Conservation (phyloP, 2,113 vertebrate species). For the Odocoileus hemionus region DNA sequence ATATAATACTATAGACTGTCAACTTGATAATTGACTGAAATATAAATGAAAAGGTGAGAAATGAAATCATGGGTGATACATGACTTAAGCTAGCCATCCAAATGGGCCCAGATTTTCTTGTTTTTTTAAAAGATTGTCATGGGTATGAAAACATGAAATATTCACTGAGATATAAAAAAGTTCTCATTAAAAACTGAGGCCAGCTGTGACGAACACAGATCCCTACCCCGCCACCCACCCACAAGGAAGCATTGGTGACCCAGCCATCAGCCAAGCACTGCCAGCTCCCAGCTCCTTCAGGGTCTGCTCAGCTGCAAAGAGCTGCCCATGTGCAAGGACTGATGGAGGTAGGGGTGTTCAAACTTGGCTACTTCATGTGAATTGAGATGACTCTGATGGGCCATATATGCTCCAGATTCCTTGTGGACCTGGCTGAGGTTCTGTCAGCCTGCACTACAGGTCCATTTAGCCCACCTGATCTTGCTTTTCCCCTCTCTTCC, state of each 20-base stretch:
- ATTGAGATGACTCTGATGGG: neutral
- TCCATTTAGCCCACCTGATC: neutral
- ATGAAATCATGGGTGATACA: neutral
- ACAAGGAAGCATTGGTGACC: neutral
- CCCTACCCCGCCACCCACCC: neutral
- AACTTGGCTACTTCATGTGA: neutral
- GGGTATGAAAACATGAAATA: neutral
- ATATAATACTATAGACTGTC: neutral
- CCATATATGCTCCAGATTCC: neutral
- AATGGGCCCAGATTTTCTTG: neutral
- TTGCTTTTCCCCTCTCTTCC: neutral
- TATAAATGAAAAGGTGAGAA: neutral
- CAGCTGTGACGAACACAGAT: neutral
- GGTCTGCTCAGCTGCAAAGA: neutral
- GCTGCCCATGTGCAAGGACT: neutral
- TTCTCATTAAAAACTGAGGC: neutral
- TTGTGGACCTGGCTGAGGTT: neutral
- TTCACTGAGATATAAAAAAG: neutral
- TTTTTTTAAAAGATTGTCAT: conserved; percentile 4
- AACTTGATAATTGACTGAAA: neutral
- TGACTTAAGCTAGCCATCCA: neutral
- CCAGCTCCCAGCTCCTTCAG: neutral
- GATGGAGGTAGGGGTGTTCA: neutral
- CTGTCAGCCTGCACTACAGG: neutral
- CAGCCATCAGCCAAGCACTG: neutral